phyloP scores from a whole-genome alignment of 2,888 invertebrate species.

The Hirtodrosophila duncani region DNA sequence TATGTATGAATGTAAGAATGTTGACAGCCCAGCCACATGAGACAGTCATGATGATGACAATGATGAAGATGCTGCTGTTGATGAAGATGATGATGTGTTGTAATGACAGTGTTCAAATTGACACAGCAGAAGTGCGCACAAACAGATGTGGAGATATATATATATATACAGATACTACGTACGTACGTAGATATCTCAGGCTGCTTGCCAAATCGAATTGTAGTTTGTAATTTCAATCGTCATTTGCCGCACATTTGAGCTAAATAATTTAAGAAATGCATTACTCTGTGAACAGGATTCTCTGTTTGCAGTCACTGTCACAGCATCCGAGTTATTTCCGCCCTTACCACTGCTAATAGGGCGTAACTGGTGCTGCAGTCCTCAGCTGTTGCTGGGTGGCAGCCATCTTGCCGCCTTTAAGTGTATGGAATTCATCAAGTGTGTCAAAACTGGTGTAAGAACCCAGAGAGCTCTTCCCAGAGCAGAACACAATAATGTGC shows the following conservation, averaged over 20 bases:
- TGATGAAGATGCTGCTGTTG: no score
- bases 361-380: conserved; percentile 12
- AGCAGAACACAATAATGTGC: conserved; percentile 40
- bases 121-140: no score
- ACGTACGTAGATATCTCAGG: no score
- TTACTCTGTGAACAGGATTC: conserved; percentile 31
- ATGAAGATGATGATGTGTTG: no score
- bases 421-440: conserved; percentile 61
- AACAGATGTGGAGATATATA: no score
- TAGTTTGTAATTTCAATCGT: conserved; percentile 34
- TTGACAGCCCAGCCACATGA: no score
- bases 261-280: conserved; percentile 52
- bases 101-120: no score
- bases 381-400: conserved; percentile 1
- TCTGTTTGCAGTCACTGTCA: not conserved
- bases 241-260: no score
- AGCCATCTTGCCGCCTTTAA: conserved; percentile 38
- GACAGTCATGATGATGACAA: no score
- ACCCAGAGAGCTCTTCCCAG: conserved; percentile 32
- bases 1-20: no score
- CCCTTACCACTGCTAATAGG: conserved; percentile 20
- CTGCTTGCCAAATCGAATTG: conserved; percentile 16
- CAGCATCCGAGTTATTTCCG: not conserved
- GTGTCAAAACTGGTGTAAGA: conserved; percentile 65
- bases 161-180: no score